Evolutionary conservation across 1,140 invertebrate species (phyloP).

Genomic region (Pogonognathellus flavescens): DNA sequence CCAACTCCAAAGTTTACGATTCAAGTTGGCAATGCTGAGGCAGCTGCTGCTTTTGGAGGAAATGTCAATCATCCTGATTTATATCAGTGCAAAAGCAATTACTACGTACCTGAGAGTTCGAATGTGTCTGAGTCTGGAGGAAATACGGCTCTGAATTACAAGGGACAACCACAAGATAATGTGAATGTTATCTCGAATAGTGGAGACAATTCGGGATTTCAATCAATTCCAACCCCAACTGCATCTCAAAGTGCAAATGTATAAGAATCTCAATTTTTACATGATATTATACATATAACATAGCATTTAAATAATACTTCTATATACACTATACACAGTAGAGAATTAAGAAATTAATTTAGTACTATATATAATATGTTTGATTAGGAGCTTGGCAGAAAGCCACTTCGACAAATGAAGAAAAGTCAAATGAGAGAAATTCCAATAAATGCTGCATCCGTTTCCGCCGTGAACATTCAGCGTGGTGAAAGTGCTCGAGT

Average conservation of each 20-base stretch:
- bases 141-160: not conserved
- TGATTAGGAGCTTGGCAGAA: not conserved
- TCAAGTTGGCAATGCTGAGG: not conserved
- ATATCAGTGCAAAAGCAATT: conserved; percentile 11
- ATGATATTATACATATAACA: not conserved
- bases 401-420: not conserved
- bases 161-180: not conserved
- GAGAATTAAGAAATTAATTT: not conserved
- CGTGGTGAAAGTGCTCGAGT: not conserved
- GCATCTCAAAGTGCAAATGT: not conserved
- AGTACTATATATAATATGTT: not conserved
- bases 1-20: conserved; percentile 5
- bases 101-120: conserved; percentile 1
- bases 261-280: not conserved
- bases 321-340: not conserved
- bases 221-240: not conserved
- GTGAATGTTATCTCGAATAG: not conserved
- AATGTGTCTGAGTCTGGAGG: conserved; percentile 43
- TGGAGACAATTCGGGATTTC: not conserved
- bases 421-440: not conserved
- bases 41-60: not conserved
- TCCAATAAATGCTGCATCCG: not conserved
- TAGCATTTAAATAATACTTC: no score
- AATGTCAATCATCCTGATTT: not conserved
- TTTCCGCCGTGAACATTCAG: no score